A percentile compares a stretch with the other conserved stretches of the same genome.
Conservation (phyloP, 2,888 invertebrate species). For the Reticulitermes lucifugus region DNA sequence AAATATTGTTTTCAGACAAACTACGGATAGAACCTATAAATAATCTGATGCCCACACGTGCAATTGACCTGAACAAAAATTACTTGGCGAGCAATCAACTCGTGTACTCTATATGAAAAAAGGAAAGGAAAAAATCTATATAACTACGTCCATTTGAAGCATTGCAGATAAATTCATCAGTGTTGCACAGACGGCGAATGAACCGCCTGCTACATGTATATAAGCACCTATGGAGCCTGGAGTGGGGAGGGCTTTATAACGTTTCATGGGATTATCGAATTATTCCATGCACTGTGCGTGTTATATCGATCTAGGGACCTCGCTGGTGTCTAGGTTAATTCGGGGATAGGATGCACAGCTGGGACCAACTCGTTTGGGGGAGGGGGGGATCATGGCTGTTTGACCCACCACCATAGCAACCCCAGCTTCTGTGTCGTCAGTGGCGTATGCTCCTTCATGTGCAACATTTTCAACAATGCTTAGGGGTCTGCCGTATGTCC, state of each 20-base stretch:
- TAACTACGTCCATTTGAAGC: constrained; percentile 8
- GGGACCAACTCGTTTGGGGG: constrained; percentile 27
- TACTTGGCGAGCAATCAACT: neutral
- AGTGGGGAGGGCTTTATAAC: constrained; percentile 35
- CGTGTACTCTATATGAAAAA: neutral
- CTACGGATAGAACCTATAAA: neutral
- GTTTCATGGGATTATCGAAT: constrained; percentile 44
- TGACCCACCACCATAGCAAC: constrained; percentile 35
- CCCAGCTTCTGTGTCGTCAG: neutral
- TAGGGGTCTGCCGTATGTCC: no score
- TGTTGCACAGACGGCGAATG: neutral
- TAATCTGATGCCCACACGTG: neutral
- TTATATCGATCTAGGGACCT: constrained; percentile 42
- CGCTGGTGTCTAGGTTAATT: constrained; percentile 41
- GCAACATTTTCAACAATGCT: no score
- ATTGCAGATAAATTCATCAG: constrained; percentile 40
- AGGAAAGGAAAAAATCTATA: neutral
- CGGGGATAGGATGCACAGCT: constrained; percentile 44
- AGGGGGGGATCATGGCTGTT: constrained; percentile 22
- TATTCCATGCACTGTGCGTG: constrained; percentile 37
- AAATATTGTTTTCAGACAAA: no score
- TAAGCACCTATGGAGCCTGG: constrained; percentile 7
- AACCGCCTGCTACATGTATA: constrained; percentile 15
- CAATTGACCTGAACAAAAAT: neutral
- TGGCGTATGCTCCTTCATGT: constrained; percentile 25